A percentile compares a stretch with the other conserved stretches of the same genome.
phyloP scores from a whole-genome alignment of 2,797 vertebrate genomes.

The Rhinoraja longicauda region DNA sequence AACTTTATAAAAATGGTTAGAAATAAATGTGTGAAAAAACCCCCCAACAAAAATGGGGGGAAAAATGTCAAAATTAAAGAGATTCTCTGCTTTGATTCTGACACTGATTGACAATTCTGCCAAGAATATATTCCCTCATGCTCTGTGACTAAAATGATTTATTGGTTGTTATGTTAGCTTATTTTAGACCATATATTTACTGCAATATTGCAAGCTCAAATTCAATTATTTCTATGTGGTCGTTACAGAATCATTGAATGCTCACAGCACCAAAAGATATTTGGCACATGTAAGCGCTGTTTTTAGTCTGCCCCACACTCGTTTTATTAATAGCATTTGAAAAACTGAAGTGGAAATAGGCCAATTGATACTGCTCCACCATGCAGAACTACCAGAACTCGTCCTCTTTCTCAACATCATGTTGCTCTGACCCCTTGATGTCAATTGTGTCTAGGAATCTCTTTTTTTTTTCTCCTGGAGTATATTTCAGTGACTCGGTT shows the following conservation, averaged over 20 bases:
- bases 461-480: too few species aligned
- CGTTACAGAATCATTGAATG: neutral
- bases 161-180: neutral
- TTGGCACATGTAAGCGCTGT: too few species aligned
- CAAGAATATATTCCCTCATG: neutral
- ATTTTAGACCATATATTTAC: neutral
- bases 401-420: too few species aligned
- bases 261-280: neutral
- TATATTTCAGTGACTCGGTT: too few species aligned
- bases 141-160: neutral
- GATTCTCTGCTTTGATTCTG: neutral
- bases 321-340: too few species aligned
- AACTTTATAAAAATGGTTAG: neutral
- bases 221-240: neutral
- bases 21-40: neutral
- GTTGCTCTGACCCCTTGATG: too few species aligned
- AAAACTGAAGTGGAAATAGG: too few species aligned
- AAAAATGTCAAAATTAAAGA: too few species aligned
- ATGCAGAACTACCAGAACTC: too few species aligned
- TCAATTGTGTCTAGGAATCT: too few species aligned
- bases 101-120: neutral
- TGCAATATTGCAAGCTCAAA: neutral
- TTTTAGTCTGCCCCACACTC: too few species aligned
- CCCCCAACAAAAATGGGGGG: neutral
- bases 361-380: too few species aligned